Evolutionary conservation across 1,140 invertebrate species (phyloP), one percentile per base, ranked within the genome.

Genomic region (Cherax quadricarinatus): DNA sequence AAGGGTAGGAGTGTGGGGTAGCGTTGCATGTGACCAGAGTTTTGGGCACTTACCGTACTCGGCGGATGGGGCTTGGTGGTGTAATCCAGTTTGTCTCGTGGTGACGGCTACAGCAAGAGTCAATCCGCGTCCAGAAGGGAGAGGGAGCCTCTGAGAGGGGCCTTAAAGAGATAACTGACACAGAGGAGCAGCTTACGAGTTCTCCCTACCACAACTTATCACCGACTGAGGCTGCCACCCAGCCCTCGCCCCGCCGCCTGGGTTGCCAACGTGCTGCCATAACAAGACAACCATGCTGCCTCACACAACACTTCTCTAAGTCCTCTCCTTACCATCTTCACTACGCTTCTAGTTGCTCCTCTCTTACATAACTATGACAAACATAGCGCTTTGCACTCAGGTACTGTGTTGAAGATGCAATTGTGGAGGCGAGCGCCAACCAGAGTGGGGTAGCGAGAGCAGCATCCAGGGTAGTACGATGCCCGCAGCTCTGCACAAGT

Each of bases 71-170:
- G 89, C 60, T 91, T 91, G 62, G 89, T 91, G 21, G 89, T 91
- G 21, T 91, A 91, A 91, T 91, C 89, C 89, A 91, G 89, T 91
- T 91, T 91, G 89, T 12, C 84, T 91, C 84, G 89, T 81, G 84
- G 84, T 91, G 83, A 30, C 87, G 75, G 84, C 83, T 86, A 86
- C 75, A 24, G 89, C 57, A 81, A 86, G 85, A 91, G 84, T 81
- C 89, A 87, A 91, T 80, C 84, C 84, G 84, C 84, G 79, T 62
- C 84, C 84, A 87, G 85, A 87, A 82, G 89, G 83, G 85, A 85
- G 75, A 87, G 73, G 48, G 66, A 81, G 70, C 82, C 75, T 60
- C 78, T 80, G 84, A 48, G 53, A 62, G 53, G 82, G 85, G 84
- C 75, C 51, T 57, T 53, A 75, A 66, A 86, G 89, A 86, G 84